Evolutionary conservation across 1,140 invertebrate genomes (phyloP).

Genomic region (Belonocnema kinseyi): DNA sequence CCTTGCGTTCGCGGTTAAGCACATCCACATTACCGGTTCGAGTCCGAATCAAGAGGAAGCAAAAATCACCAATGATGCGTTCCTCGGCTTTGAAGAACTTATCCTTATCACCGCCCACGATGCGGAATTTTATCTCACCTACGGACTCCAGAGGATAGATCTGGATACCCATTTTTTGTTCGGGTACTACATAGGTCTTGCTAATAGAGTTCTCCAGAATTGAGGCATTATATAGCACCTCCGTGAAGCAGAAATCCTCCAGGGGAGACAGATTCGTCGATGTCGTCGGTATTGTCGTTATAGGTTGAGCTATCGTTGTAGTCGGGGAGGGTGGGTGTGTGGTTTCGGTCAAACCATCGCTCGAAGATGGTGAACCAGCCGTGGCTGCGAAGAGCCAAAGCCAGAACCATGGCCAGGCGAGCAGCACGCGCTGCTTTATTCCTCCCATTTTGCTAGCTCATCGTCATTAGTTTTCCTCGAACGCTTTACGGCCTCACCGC

Average conservation of each 20-base stretch:
- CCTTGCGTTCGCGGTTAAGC: conserved; percentile 92
- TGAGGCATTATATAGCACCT: conserved; percentile 89
- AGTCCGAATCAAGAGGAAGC: conserved; percentile 91
- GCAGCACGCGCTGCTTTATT: conserved; percentile 68
- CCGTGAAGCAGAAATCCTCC: conserved; percentile 82
- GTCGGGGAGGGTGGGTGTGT: background rate
- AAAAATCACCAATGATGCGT: conserved; percentile 92
- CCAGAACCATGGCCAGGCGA: conserved; percentile 70
- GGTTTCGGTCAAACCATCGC: conserved; percentile 27
- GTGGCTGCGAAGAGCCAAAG: conserved; percentile 69
- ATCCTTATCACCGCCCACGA: conserved; percentile 89
- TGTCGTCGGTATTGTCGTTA: conserved; percentile 42
- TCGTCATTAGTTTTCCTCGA: conserved; percentile 50
- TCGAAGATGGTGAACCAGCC: conserved; percentile 62
- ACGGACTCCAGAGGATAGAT: conserved; percentile 75
- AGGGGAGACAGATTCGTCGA: conserved; percentile 48
- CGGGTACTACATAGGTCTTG: conserved; percentile 85
- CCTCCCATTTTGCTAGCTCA: conserved; percentile 73
- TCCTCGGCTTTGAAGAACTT: conserved; percentile 96
- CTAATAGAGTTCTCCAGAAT: conserved; percentile 94
- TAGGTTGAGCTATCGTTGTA: conserved; percentile 55
- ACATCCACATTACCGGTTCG: conserved; percentile 89
- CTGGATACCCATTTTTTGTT: conserved; percentile 83
- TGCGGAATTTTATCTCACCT: conserved; percentile 86
- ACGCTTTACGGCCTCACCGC: conserved; percentile 9